Percentiles rank a stretch among this genome's conserved stretches.
Evolutionary conservation across 2,888 invertebrate genomes (phyloP).

Genomic region (Rhodophaea formosa): DNA sequence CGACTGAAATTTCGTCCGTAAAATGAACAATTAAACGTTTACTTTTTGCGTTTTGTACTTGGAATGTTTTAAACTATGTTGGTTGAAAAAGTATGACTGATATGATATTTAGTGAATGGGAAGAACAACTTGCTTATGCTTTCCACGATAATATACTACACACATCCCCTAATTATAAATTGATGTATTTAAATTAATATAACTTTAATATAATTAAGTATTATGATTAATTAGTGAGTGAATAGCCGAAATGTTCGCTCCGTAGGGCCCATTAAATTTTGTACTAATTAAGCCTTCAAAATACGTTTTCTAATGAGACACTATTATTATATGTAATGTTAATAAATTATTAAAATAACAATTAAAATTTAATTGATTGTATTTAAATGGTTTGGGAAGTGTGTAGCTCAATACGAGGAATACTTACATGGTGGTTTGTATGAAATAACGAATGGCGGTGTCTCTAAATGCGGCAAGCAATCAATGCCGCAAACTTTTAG

Average conservation of each 20-base stretch:
- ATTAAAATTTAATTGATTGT: background rate
- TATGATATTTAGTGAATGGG: background rate
- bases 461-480: too few species aligned
- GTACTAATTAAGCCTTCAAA: background rate
- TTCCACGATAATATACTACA: background rate
- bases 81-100: background rate
- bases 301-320: background rate
- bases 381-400: background rate
- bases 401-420: background rate
- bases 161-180: background rate
- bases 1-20: constrained; percentile 11
- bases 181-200: background rate
- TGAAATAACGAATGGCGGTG: background rate
- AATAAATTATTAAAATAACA: constrained; percentile 2
- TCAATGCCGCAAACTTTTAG: too few species aligned
- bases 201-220: background rate
- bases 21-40: background rate
- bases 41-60: background rate
- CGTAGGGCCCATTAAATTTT: background rate
- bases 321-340: background rate
- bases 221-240: background rate
- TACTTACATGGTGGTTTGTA: too few species aligned
- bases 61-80: background rate
- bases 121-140: background rate
- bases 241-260: background rate